A percentile compares a stretch with the other conserved stretches of the same genome.
Conservation (phyloP, 2,888 invertebrate species). For the Athrips mouffetella region DNA sequence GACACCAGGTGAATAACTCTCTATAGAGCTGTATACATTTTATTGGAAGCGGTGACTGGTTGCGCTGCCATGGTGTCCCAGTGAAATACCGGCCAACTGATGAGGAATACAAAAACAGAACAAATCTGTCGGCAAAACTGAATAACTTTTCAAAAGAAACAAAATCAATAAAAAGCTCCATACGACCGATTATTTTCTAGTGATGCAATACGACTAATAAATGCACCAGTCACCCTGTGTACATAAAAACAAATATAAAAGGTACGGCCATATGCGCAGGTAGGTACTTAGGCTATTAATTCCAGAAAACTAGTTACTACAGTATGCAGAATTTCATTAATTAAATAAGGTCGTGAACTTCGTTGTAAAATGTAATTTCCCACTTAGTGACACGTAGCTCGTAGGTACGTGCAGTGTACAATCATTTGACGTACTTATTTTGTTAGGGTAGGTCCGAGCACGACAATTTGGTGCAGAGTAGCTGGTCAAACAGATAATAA, state of each 20-base stretch:
- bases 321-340: slow-evolving; percentile 15
- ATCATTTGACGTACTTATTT: slow-evolving; percentile 19
- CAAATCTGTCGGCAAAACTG: too few species aligned
- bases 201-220: too few species aligned
- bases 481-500: not conserved
- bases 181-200: not conserved
- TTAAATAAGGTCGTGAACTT: slow-evolving; percentile 25
- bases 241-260: not conserved
- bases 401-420: too few species aligned
- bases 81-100: too few species aligned
- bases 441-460: slow-evolving; percentile 27
- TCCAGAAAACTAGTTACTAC: slow-evolving; percentile 2
- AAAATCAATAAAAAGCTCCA: too few species aligned
- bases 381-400: slow-evolving; percentile 14
- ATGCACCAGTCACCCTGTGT: too few species aligned
- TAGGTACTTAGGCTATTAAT: not conserved
- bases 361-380: slow-evolving; percentile 18
- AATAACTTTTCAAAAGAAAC: too few species aligned
- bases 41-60: too few species aligned
- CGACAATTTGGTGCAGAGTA: slow-evolving; percentile 22
- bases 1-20: too few species aligned
- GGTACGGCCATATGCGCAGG: not conserved
- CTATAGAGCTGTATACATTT: too few species aligned
- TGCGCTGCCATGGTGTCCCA: too few species aligned
- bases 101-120: too few species aligned